Base-by-base conservation (phyloP, 2,797 vertebrate species). In the Rhyacichthys aspro region DNA sequence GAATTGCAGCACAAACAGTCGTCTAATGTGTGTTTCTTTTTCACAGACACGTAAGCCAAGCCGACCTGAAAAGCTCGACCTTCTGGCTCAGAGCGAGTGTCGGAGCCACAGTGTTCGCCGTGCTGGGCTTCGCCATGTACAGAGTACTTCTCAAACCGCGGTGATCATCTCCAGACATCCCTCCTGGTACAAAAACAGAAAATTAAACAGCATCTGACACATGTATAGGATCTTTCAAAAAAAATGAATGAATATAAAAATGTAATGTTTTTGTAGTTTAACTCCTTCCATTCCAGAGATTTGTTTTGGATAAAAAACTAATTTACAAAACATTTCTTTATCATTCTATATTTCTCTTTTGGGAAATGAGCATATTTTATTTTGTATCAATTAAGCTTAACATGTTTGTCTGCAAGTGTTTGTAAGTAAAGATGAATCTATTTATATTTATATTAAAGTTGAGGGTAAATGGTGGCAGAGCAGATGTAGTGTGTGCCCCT, bases 51-150 rank as follows among this genome's bases (percentile, higher is more conserved):
- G 86, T 96, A 76, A 94, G 91, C 43, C 95, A 96, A 88, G 93
- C 94, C 0, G 95, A 98, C 87, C 87, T 96, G 90, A 96, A 95
- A 88, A 96, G 91, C 78, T 95, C 95, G 1, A 94, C 93, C 0
- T 96, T 98, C 89, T 98, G 96, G 96, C 92, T 98, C 81, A 93
- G 93, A 85, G 92, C 94, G 23, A 97, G 96, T 67, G 94, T 97
- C 59, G 96, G 96, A 71, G 96, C 95, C 84, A 95, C 95, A 0
- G 90, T 96, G 76, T 95, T 96, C 75, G 95, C 95, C 8, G 92
- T 96, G 75, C 77, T 98, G 89, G 96, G 97, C 62, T 95, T 98
- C 43, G 94, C 95, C 64, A 93, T 99, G 94, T 97, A 96, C 92
- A 94, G 92, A 92, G 92, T 94, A 36, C 90, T 99, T 66, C 74